These are phyloP conservation scores for Sorex araneus DNA, from an alignment of 2,113 vertebrate species.

Conservation along the genomic window DNA sequence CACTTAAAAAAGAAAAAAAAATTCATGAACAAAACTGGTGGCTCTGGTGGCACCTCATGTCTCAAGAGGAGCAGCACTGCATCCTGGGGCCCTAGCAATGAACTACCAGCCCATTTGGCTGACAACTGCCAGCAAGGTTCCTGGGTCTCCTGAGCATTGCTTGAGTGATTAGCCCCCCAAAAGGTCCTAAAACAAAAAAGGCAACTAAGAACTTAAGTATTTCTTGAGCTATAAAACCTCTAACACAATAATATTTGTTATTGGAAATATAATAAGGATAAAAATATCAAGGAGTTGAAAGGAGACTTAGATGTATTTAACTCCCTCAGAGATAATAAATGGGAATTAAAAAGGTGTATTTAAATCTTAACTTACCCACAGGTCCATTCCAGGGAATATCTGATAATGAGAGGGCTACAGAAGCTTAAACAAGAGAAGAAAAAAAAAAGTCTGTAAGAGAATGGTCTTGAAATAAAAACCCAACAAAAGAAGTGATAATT, in stretches of 20 bases:
- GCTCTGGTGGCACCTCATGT: no score
- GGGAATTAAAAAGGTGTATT: background rate
- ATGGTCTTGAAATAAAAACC: background rate
- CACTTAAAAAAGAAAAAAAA: conserved; percentile 5
- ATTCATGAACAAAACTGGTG: background rate
- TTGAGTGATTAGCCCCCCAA: no score
- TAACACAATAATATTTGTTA: background rate
- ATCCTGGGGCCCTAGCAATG: no score
- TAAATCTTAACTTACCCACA: conserved; percentile 90
- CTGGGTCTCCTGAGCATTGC: no score
- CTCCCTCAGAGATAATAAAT: background rate
- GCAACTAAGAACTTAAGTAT: conserved; percentile 50
- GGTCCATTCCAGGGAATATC: conserved; percentile 99
- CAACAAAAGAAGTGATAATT: conserved; percentile 25
- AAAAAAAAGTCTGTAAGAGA: conserved; percentile 34
- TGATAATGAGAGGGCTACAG: conserved; percentile 95
- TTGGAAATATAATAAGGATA: conserved; percentile 59
- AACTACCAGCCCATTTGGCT: no score
- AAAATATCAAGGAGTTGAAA: conserved; percentile 49
- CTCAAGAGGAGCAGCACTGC: no score
- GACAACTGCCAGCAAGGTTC: no score
- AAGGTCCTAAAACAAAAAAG: background rate
- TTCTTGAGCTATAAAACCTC: conserved; percentile 36
- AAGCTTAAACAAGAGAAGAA: conserved; percentile 89
- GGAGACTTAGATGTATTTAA: conserved; percentile 38